Percentiles rank a stretch among this genome's conserved stretches.
These are phyloP conservation scores for Limosa lapponica DNA, from an alignment of 2,797 vertebrate genomes.

Conservation along the genomic window DNA sequence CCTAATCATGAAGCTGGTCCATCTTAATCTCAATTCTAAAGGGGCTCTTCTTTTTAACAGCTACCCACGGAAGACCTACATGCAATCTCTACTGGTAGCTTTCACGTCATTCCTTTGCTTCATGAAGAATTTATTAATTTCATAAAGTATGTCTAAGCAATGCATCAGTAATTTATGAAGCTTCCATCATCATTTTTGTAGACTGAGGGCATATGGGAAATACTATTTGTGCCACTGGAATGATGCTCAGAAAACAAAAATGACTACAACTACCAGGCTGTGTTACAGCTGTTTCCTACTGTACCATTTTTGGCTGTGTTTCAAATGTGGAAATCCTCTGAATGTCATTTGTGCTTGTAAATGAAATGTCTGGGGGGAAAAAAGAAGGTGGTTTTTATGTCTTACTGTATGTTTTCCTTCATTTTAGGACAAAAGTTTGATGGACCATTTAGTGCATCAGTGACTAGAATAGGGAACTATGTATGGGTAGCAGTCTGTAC, in stretches of 20 bases:
- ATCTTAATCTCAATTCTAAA: slow-evolving; percentile 18
- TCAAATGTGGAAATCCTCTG: slow-evolving; percentile 2
- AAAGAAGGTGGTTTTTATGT: background rate
- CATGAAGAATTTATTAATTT: slow-evolving; percentile 61
- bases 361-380: background rate
- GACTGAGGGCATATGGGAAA: slow-evolving; percentile 29
- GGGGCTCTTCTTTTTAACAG: slow-evolving; percentile 15
- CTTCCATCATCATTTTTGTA: slow-evolving; percentile 36
- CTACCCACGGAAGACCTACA: slow-evolving; percentile 6
- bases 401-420: background rate
- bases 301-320: background rate
- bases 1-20: background rate
- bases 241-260: slow-evolving; percentile 45
- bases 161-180: slow-evolving; percentile 57
- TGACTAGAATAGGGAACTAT: background rate
- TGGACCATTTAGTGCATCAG: background rate
- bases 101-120: background rate
- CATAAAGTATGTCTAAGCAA: slow-evolving; percentile 48
- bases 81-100: slow-evolving; percentile 18
- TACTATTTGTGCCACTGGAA: slow-evolving; percentile 59
- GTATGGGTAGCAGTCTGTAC: background rate
- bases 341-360: background rate
- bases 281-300: slow-evolving; percentile 29
- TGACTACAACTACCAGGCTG: background rate
- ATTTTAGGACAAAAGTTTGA: background rate